phyloP scores from a whole-genome alignment of 1,140 invertebrate genomes.

The Mycetomoellerius zeteki region DNA sequence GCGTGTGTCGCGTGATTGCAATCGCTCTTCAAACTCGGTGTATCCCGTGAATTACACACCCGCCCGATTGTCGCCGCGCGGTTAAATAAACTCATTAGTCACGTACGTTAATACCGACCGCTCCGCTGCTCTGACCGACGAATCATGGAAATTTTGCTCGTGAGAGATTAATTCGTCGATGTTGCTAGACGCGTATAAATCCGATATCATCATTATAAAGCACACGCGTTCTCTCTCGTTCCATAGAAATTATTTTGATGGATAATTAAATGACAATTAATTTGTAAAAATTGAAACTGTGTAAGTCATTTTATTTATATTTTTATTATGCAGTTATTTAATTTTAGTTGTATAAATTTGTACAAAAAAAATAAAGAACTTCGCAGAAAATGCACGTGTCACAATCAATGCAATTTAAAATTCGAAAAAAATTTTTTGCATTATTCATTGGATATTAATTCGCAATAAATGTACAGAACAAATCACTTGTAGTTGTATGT shows the following conservation, averaged over 20 bases:
- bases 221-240: not conserved
- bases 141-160: slow-evolving; percentile 26
- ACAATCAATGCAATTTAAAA: not conserved
- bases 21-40: slow-evolving; percentile 54
- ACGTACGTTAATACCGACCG: slow-evolving; percentile 27
- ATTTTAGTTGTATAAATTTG: not conserved
- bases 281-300: not conserved
- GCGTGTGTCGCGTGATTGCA: slow-evolving; percentile 45
- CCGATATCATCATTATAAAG: slow-evolving; percentile 5
- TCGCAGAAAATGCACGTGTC: not conserved
- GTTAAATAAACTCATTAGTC: slow-evolving; percentile 64
- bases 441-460: not conserved
- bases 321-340: not conserved
- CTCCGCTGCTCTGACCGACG: not conserved
- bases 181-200: slow-evolving; percentile 19
- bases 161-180: slow-evolving; percentile 42
- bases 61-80: slow-evolving; percentile 9
- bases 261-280: not conserved
- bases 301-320: not conserved
- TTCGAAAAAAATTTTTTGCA: not conserved
- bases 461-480: not conserved
- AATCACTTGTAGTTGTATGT: not conserved
- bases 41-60: slow-evolving; percentile 43
- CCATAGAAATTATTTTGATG: not conserved
- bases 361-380: not conserved